phyloP scores from a whole-genome alignment of 2,888 invertebrate genomes.

The Rhogogaster chlorosoma region DNA sequence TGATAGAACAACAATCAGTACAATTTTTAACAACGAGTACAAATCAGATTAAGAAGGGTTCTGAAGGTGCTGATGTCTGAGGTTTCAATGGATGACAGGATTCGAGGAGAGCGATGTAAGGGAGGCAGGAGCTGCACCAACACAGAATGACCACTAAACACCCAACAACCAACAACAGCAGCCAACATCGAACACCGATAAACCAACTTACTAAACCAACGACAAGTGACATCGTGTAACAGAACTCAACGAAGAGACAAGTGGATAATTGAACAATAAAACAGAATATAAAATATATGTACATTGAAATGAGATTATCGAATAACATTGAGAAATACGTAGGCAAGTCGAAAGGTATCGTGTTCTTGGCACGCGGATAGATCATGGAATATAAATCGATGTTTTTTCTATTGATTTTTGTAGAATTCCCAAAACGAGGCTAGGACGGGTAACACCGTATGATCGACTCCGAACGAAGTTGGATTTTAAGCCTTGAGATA shows the following conservation, averaged over 20 bases:
- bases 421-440: background rate
- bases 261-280: conserved; percentile 70
- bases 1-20: background rate
- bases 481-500: background rate
- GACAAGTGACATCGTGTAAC: conserved; percentile 74
- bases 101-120: background rate
- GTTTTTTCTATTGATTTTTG: background rate
- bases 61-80: conserved; percentile 22
- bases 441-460: background rate
- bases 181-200: conserved; percentile 76
- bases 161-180: conserved; percentile 77
- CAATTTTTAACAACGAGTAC: conserved; percentile 9
- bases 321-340: conserved; percentile 62
- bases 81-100: background rate
- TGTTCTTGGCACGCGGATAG: background rate
- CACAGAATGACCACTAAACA: conserved; percentile 76
- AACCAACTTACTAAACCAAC: conserved; percentile 75
- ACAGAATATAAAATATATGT: conserved; percentile 60
- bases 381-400: background rate
- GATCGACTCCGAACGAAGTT: background rate
- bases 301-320: conserved; percentile 15
- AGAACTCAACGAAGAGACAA: conserved; percentile 73
- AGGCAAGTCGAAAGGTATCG: conserved; percentile 51
- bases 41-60: conserved; percentile 8
- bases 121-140: conserved; percentile 65